phyloP scores from a whole-genome alignment of 2,888 invertebrate species.

The Ceratothoa steindachneri region DNA sequence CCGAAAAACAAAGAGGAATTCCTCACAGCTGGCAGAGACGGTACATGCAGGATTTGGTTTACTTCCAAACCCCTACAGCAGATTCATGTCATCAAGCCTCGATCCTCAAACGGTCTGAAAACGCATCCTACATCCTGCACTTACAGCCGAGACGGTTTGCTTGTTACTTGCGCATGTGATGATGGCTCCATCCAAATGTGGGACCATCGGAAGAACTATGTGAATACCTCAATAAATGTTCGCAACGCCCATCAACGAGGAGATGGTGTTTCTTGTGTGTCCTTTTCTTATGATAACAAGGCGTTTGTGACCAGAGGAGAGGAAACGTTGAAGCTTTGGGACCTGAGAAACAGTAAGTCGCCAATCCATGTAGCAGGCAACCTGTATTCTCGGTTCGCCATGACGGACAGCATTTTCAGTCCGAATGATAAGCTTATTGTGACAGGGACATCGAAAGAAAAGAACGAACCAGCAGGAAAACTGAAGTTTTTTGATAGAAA shows the following conservation, averaged over 20 bases:
- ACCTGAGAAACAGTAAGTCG: conserved; percentile 74
- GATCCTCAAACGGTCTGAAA: conserved; percentile 78
- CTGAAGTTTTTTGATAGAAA: conserved; percentile 75
- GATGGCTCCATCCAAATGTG: conserved; percentile 97
- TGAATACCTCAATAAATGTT: conserved; percentile 72
- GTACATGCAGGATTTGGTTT: conserved; percentile 88
- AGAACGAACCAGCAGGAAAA: conserved; percentile 62
- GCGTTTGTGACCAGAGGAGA: conserved; percentile 79
- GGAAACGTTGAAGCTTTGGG: conserved; percentile 93
- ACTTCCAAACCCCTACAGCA: conserved; percentile 69
- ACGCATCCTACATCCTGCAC: conserved; percentile 78
- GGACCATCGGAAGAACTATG: conserved; percentile 88
- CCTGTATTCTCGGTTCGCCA: conserved; percentile 72
- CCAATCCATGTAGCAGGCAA: conserved; percentile 66
- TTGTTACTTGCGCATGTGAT: conserved; percentile 83
- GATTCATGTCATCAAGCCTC: conserved; percentile 72
- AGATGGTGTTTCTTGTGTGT: conserved; percentile 74
- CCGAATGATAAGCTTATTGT: conserved; percentile 85
- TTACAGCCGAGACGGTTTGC: conserved; percentile 78
- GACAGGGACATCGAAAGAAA: conserved; percentile 77
- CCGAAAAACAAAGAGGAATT: conserved; percentile 87
- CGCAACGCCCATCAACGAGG: conserved; percentile 76
- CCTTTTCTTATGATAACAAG: conserved; percentile 81
- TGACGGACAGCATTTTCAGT: conserved; percentile 69
- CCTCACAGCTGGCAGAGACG: conserved; percentile 88